Evolutionary conservation across 2,888 invertebrate genomes (phyloP).

Genomic region (Drosophila lacicola): DNA sequence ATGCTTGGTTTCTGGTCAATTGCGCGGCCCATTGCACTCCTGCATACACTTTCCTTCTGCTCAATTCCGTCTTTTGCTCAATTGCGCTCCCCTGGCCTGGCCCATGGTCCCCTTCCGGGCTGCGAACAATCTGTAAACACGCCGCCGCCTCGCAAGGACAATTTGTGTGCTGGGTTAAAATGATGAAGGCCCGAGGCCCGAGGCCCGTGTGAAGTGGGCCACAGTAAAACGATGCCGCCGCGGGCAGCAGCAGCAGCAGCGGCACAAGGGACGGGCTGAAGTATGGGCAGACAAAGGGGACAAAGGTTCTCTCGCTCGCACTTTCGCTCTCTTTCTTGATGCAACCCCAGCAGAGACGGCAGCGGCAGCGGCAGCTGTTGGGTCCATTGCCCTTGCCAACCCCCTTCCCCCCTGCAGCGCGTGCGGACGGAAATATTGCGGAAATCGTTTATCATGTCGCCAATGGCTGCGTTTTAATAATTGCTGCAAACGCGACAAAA

Average conservation of each 20-base stretch:
- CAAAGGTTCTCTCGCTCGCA: constrained; percentile 1
- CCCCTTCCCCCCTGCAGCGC: constrained; percentile 12
- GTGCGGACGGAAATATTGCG: constrained; percentile 73
- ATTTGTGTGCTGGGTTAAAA: constrained; percentile 63
- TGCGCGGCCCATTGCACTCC: constrained; percentile 8
- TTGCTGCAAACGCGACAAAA: constrained; percentile 57
- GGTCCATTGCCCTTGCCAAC: constrained; percentile 59
- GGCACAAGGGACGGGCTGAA: constrained; percentile 1
- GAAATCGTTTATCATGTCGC: constrained; percentile 82
- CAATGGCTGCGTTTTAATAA: constrained; percentile 79
- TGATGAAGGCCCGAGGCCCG: constrained; percentile 58
- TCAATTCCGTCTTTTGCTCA: constrained; percentile 9
- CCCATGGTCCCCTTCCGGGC: constrained; percentile 13
- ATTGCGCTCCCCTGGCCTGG: constrained; percentile 1
- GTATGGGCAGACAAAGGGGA: constrained; percentile 18
- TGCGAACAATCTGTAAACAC: constrained; percentile 55
- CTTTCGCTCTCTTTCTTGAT: constrained; percentile 5
- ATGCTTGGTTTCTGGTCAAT: constrained; percentile 16
- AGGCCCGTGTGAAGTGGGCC: constrained; percentile 59
- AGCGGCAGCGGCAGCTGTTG: constrained; percentile 44
- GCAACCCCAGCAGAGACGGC: constrained; percentile 41
- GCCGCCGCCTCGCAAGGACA: constrained; percentile 50
- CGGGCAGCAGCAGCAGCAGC: constrained; percentile 4
- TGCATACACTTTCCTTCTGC: constrained; percentile 11
- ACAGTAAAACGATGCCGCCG: constrained; percentile 51